phyloP scores from a whole-genome alignment of 2,888 invertebrate species.

The Cosmia pyralina region DNA sequence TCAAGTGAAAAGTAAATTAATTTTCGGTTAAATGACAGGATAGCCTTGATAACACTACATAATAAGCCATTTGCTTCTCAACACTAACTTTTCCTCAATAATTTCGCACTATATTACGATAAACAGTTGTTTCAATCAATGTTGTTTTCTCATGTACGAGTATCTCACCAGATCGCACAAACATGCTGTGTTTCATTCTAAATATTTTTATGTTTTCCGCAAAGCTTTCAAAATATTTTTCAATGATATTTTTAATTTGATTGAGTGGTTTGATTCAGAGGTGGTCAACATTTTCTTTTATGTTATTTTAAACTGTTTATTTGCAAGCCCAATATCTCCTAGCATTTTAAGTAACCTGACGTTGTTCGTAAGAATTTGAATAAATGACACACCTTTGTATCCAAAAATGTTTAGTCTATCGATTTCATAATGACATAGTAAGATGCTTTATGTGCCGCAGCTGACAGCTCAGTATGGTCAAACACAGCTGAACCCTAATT shows the following conservation, averaged over 20 bases:
- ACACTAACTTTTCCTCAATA: conserved; percentile 25
- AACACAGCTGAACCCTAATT: neutral
- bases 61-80: conserved; percentile 3
- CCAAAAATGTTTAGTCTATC: neutral
- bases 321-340: no score
- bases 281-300: conserved; percentile 29
- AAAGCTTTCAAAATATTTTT: conserved; percentile 53
- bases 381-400: neutral
- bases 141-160: conserved; percentile 5
- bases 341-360: no score
- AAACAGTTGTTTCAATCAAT: conserved; percentile 33
- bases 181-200: conserved; percentile 18
- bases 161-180: conserved; percentile 16
- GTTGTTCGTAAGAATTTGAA: neutral
- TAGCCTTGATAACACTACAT: neutral
- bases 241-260: conserved; percentile 37
- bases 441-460: neutral
- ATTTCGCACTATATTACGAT: conserved; percentile 5
- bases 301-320: no score
- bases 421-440: neutral
- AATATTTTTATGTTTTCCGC: conserved; percentile 44
- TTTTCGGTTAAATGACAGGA: no score
- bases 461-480: neutral
- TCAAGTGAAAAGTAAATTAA: no score
- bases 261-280: conserved; percentile 30